These are phyloP conservation scores for Tragelaphus buxtoni DNA, from an alignment of 2,113 vertebrate genomes.

Conservation along the genomic window DNA sequence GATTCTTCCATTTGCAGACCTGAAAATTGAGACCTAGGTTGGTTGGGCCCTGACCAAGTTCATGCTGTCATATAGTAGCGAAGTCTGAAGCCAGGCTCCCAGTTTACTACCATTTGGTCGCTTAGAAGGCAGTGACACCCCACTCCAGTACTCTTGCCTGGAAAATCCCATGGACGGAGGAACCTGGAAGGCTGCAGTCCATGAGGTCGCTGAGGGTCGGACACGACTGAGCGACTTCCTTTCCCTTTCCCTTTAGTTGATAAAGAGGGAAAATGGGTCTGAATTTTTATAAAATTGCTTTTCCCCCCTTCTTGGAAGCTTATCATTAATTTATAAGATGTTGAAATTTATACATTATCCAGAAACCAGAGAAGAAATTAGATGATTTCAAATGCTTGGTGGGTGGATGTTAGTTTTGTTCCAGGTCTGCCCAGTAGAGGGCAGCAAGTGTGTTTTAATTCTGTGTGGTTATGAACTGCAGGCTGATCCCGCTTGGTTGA, in stretches of 20 bases:
- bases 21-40: neutral
- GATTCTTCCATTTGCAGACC: neutral
- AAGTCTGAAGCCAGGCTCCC: neutral
- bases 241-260: neutral
- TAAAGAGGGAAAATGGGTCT: neutral
- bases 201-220: no score
- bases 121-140: neutral
- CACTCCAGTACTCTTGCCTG: no score
- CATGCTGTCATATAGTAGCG: fast-evolving
- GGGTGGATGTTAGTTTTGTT: neutral
- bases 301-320: neutral
- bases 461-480: neutral
- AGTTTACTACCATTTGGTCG: neutral
- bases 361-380: neutral
- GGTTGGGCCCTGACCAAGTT: neutral
- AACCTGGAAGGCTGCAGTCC: no score
- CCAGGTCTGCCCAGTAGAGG: conserved; percentile 69
- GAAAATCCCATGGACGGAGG: no score
- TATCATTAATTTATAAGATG: neutral
- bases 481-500: neutral
- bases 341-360: neutral
- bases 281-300: neutral
- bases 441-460: conserved; percentile 47
- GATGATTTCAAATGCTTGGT: neutral
- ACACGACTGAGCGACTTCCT: no score